Percentiles rank a stretch among this genome's conserved stretches.
Conservation (phyloP, 2,113 vertebrate genomes). For the Muntiacus reevesi region DNA sequence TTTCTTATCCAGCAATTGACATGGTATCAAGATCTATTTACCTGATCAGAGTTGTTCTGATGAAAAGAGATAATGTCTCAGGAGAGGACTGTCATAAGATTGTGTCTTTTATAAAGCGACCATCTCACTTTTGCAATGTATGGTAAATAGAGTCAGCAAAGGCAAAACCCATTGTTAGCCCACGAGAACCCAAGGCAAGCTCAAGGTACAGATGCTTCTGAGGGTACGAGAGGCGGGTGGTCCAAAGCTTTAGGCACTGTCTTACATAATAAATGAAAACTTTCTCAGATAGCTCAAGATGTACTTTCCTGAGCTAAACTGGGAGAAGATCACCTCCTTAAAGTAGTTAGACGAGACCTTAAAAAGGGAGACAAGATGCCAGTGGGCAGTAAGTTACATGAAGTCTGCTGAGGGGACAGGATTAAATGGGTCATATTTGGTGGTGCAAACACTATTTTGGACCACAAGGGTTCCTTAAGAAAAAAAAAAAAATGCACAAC, state of each 20-base stretch:
- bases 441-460: neutral
- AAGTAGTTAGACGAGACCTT: neutral
- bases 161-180: neutral
- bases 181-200: neutral
- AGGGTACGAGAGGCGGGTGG: accelerated
- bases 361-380: neutral
- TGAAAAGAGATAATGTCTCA: neutral
- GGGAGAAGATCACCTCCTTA: neutral
- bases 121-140: neutral
- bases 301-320: neutral
- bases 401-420: neutral
- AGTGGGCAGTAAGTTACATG: neutral
- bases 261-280: neutral
- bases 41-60: neutral
- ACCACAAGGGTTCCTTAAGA: neutral
- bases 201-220: accelerated
- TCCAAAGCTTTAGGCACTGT: too few relatives aligned
- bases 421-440: neutral
- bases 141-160: neutral
- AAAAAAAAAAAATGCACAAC: neutral
- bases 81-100: neutral
- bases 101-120: neutral
- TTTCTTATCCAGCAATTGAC: neutral
- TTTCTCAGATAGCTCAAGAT: neutral
- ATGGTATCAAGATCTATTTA: neutral